phyloP scores from a whole-genome alignment of 2,888 invertebrate genomes.

The Diachrysia chrysitis region DNA sequence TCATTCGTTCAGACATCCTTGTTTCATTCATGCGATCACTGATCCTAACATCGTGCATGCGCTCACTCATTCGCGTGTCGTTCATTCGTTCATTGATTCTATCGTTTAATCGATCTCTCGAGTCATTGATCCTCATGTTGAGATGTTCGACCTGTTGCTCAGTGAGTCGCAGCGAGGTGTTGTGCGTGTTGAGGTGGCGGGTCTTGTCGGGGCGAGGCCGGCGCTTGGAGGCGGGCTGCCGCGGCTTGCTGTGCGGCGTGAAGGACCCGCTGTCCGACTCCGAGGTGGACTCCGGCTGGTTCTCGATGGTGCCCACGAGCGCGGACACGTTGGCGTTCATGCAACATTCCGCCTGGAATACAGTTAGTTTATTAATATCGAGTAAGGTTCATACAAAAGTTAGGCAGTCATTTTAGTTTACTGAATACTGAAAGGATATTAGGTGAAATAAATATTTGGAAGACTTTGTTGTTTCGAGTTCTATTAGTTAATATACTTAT shows the following conservation, averaged over 20 bases:
- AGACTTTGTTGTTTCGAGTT: no score
- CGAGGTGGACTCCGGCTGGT: conserved; percentile 85
- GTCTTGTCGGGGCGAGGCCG: conserved; percentile 68
- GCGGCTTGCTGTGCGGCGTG: conserved; percentile 70
- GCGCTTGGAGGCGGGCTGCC: conserved; percentile 82
- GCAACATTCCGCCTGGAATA: conserved; percentile 84
- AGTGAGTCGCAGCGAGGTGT: conserved; percentile 63
- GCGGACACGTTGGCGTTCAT: conserved; percentile 83
- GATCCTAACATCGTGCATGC: conserved; percentile 56
- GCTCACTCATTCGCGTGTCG: conserved; percentile 58
- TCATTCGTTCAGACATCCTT: conserved; percentile 48
- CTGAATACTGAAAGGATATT: no score
- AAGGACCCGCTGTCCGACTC: conserved; percentile 85
- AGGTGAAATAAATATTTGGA: no score
- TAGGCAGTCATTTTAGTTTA: no score
- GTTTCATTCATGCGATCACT: conserved; percentile 55
- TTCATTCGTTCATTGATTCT: conserved; percentile 50
- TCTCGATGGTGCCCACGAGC: conserved; percentile 85
- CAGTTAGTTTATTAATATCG: neutral
- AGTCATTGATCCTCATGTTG: conserved; percentile 61
- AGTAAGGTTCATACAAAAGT: no score
- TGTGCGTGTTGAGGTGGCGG: conserved; percentile 71
- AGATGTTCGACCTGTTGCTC: conserved; percentile 70
- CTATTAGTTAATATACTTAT: no score
- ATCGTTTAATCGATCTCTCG: conserved; percentile 50